Evolutionary conservation across 2,888 invertebrate species (phyloP).

Genomic region (Chalcosyrphus nemorum): DNA sequence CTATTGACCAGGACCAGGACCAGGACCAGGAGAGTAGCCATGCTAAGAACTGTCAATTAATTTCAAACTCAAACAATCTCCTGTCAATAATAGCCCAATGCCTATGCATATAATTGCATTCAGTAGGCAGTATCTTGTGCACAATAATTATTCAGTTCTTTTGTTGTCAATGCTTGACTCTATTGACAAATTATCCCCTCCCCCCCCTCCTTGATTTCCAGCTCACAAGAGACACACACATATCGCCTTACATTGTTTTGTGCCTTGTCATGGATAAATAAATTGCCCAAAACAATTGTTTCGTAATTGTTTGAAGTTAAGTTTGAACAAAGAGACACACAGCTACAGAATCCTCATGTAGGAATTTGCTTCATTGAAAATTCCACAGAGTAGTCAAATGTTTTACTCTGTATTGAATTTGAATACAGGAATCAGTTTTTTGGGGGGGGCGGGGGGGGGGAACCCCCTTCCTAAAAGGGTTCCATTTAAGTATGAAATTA

Average conservation of each 20-base stretch:
- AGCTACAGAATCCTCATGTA: too few relatives aligned
- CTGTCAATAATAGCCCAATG: conserved; percentile 45
- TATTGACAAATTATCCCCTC: conserved; percentile 11
- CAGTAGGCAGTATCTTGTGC: conserved; percentile 8
- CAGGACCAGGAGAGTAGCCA: neutral
- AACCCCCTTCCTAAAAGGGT: too few relatives aligned
- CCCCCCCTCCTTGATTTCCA: too few relatives aligned
- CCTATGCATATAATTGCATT: conserved; percentile 2
- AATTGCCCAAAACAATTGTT: conserved; percentile 57
- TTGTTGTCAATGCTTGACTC: neutral
- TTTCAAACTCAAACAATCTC: conserved; percentile 13
- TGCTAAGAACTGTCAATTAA: conserved; percentile 10
- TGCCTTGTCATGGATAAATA: conserved; percentile 37
- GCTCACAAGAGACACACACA: neutral
- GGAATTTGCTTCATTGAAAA: conserved; percentile 34
- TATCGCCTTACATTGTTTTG: neutral
- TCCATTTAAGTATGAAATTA: neutral
- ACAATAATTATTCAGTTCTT: conserved; percentile 46
- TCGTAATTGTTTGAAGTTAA: conserved; percentile 42
- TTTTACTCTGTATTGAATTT: neutral
- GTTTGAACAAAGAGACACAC: conserved; percentile 32
- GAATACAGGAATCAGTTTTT: neutral
- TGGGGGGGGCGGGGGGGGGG: too few relatives aligned
- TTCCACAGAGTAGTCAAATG: conserved; percentile 14
- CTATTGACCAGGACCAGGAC: neutral